Percentiles rank a stretch among this genome's conserved stretches.
phyloP scores from a whole-genome alignment of 1,140 invertebrate genomes.

The Berghia stephanieae region DNA sequence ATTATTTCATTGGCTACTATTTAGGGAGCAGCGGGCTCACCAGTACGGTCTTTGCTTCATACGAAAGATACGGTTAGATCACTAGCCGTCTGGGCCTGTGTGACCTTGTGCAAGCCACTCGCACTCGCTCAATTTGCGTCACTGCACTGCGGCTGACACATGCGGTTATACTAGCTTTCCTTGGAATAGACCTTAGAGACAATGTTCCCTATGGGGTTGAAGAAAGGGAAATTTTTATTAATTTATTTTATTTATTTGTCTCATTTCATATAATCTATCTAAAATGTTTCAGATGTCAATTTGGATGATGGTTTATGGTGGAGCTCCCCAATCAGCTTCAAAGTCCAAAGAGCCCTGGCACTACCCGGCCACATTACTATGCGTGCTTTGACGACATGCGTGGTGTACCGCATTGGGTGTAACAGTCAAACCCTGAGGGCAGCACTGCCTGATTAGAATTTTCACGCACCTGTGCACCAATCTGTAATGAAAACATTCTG shows the following conservation, averaged over 20 bases:
- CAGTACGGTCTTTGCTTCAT: no score
- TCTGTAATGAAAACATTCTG: slow-evolving; percentile 61
- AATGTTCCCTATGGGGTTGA: no score
- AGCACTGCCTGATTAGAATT: slow-evolving; percentile 62
- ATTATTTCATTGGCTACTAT: no score
- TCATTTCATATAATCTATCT: neutral
- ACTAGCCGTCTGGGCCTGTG: no score
- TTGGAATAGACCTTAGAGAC: no score
- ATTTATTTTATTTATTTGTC: slow-evolving; percentile 4
- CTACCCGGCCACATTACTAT: slow-evolving; percentile 60
- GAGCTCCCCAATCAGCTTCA: slow-evolving; percentile 61
- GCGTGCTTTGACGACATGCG: slow-evolving; percentile 59
- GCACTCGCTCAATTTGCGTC: no score
- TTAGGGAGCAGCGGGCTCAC: no score
- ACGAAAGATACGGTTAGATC: no score
- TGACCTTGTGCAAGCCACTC: no score
- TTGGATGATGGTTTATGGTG: slow-evolving; percentile 43
- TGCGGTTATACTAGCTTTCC: no score
- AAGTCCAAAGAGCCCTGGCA: slow-evolving; percentile 55
- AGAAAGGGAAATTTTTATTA: no score
- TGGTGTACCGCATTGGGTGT: slow-evolving; percentile 62
- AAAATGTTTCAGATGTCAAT: slow-evolving; percentile 32
- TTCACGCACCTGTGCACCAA: slow-evolving; percentile 60
- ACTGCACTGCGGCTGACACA: no score
- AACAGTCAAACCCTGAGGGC: slow-evolving; percentile 63